A percentile compares a stretch with the other conserved stretches of the same genome.
phyloP scores from a whole-genome alignment of 30 jellyfish, hydroid and myxozoan genomes.

The Chrysaora quinquecirrha region DNA sequence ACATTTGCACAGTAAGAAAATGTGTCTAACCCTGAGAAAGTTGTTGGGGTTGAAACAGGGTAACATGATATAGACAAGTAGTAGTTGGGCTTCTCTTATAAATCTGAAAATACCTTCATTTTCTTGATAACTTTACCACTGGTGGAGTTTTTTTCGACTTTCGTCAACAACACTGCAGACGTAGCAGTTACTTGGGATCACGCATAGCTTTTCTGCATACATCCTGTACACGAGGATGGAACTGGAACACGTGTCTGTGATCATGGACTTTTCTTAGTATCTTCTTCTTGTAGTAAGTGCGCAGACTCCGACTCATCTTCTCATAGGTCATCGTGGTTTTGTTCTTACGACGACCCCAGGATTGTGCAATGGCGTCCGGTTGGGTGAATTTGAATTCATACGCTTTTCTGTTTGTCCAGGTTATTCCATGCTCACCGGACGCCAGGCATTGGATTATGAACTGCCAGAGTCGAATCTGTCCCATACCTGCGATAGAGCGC shows the following conservation, averaged over 20 bases:
- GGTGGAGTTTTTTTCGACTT: not conserved
- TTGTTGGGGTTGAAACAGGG: too few relatives aligned
- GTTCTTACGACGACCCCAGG: constrained; percentile 61
- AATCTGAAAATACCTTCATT: not conserved
- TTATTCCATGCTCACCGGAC: constrained; percentile 36
- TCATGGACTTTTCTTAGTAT: constrained; percentile 51
- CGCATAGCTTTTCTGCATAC: constrained; percentile 34
- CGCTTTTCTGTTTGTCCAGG: constrained; percentile 49
- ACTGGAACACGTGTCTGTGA: constrained; percentile 49
- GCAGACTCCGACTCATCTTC: constrained; percentile 61
- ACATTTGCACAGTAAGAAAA: too few relatives aligned
- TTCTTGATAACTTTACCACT: not conserved
- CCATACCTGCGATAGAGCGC: too few relatives aligned
- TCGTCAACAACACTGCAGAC: not conserved
- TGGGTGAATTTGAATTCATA: constrained; percentile 60
- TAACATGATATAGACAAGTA: too few relatives aligned
- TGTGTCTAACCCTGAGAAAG: too few relatives aligned
- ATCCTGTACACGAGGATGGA: constrained; percentile 10
- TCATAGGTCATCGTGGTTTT: constrained; percentile 61
- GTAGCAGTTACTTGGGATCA: not conserved
- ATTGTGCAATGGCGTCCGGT: constrained; percentile 54
- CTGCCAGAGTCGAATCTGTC: constrained; percentile 61
- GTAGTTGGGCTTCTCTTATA: not conserved
- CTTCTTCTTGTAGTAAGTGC: constrained; percentile 39
- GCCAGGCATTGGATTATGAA: constrained; percentile 47